Evolutionary conservation across 2,113 vertebrate species (phyloP).

Genomic region (Lethenteron camtschaticum): DNA sequence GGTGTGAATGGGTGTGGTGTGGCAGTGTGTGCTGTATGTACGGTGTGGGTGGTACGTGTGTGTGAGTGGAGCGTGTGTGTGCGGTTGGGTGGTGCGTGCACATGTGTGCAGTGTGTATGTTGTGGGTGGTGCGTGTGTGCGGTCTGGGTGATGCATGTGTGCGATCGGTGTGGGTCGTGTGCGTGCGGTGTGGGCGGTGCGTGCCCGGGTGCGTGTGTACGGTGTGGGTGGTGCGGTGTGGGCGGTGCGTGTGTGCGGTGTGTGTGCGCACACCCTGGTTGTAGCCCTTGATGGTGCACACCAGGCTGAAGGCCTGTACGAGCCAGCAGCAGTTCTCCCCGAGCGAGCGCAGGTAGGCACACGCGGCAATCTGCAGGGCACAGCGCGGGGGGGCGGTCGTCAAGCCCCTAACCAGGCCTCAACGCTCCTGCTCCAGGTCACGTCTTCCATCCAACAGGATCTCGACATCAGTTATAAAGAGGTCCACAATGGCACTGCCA

Average conservation of each 20-base stretch:
- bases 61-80: neutral
- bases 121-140: neutral
- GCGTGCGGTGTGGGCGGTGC: neutral
- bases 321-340: conserved; percentile 29
- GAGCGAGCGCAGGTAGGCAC: conserved; percentile 32
- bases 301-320: conserved; percentile 31
- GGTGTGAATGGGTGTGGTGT: neutral
- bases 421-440: too few species aligned
- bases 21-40: neutral
- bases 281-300: conserved; percentile 57
- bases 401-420: too few species aligned
- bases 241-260: neutral
- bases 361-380: conserved; percentile 32
- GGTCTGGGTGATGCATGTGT: neutral
- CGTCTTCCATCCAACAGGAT: too few species aligned
- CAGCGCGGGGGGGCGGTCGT: too few species aligned
- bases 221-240: neutral
- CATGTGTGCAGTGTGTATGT: neutral
- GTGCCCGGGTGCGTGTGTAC: neutral
- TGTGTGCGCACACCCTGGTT: conserved; percentile 20
- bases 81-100: neutral
- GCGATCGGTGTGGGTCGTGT: neutral
- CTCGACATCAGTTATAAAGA: too few species aligned
- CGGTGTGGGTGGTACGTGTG: neutral
- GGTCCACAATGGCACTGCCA: too few species aligned